phyloP scores from a whole-genome alignment of 1,140 invertebrate genomes.

The Rhyzopertha dominica region DNA sequence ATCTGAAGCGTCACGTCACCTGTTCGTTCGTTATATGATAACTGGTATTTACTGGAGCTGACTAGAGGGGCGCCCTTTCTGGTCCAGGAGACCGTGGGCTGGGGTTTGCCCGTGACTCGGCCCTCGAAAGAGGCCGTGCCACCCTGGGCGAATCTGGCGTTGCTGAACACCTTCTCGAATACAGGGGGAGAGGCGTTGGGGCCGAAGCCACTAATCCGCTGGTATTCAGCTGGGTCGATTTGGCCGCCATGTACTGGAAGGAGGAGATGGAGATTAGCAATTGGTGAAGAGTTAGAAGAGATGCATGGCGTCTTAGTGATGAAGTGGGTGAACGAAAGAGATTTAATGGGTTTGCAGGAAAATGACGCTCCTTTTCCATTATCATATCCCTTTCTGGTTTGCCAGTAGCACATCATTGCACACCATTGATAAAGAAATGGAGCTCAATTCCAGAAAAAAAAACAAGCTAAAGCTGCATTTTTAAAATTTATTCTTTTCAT shows the following conservation, averaged over 20 bases:
- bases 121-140: constrained; percentile 91
- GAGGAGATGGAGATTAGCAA: too few relatives aligned
- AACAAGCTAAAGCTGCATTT: too few relatives aligned
- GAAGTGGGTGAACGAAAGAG: too few relatives aligned
- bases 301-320: too few relatives aligned
- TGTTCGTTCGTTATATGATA: constrained; percentile 82
- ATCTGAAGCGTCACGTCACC: constrained; percentile 84
- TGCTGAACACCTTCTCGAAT: constrained; percentile 90
- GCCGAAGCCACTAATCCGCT: constrained; percentile 56
- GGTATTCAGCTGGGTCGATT: constrained; percentile 46
- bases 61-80: constrained; percentile 77
- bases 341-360: too few relatives aligned
- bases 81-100: constrained; percentile 91
- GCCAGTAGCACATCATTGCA: too few relatives aligned
- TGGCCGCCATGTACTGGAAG: constrained; percentile 49
- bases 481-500: too few relatives aligned
- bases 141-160: constrained; percentile 88
- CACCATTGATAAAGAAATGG: too few relatives aligned
- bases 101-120: constrained; percentile 83
- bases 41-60: constrained; percentile 77
- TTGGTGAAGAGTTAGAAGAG: too few relatives aligned
- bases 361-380: too few relatives aligned
- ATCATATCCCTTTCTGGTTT: too few relatives aligned
- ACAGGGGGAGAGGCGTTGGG: constrained; percentile 70
- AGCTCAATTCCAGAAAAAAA: too few relatives aligned